Evolutionary conservation across 92 coral and sea anemone species (phyloP).

Genomic region (Chrysogorgia sp.): DNA sequence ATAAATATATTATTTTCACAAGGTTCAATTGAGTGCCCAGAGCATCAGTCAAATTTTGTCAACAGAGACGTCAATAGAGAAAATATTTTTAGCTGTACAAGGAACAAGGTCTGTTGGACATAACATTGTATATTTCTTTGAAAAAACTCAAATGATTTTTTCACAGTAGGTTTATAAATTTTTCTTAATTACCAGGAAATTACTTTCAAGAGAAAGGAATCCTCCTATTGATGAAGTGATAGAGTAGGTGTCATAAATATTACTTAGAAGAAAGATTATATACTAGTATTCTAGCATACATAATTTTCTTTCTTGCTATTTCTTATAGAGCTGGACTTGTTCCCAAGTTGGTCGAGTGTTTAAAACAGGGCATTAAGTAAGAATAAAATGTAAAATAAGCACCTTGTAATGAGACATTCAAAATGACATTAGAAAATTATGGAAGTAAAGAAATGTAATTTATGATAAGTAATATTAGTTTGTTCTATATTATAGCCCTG

Average conservation of each 20-base stretch:
- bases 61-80: slow-evolving; percentile 7
- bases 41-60: slow-evolving; percentile 3
- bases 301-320: neutral
- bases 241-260: slow-evolving; percentile 57
- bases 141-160: neutral
- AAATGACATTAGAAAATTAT: neutral
- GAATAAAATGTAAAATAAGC: neutral
- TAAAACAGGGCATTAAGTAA: slow-evolving; percentile 78
- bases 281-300: neutral
- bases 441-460: neutral
- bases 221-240: slow-evolving; percentile 95
- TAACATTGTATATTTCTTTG: neutral
- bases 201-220: slow-evolving; percentile 91
- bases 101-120: slow-evolving; percentile 72
- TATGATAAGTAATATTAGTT: neutral
- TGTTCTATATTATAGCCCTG: slow-evolving; percentile 57
- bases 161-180: neutral
- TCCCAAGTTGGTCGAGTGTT: slow-evolving; percentile 69
- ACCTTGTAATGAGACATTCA: neutral
- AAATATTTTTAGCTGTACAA: slow-evolving; percentile 78
- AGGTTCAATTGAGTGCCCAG: neutral
- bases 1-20: neutral
- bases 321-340: slow-evolving; percentile 78
- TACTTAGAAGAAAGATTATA: too few relatives aligned
- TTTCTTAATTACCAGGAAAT: slow-evolving; percentile 68